Evolutionary conservation across 2,113 vertebrate genomes (phyloP).

Genomic region (Isurus oxyrinchus): DNA sequence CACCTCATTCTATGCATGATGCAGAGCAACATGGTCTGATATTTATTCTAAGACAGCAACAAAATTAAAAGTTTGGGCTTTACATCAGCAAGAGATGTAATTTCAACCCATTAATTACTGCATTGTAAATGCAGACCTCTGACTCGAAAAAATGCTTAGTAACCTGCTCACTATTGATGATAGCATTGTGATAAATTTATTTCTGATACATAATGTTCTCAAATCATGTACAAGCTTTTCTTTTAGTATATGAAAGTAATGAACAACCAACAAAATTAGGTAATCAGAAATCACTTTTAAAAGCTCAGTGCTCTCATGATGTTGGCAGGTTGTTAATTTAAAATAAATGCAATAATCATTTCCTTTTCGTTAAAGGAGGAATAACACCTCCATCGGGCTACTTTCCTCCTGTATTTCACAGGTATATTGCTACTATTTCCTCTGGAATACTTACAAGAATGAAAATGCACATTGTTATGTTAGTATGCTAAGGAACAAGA

Average conservation of each 20-base stretch:
- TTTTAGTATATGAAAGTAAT: background rate
- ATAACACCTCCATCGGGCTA: background rate
- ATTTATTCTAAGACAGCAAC: background rate
- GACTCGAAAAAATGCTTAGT: background rate
- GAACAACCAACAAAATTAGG: background rate
- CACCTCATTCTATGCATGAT: background rate
- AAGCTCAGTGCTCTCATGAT: background rate
- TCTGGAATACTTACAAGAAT: background rate
- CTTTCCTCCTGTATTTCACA: background rate
- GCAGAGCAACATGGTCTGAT: background rate
- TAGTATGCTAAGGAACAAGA: background rate
- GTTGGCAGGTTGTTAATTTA: slow-evolving; percentile 43
- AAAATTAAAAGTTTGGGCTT: background rate
- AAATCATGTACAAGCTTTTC: background rate
- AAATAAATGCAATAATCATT: slow-evolving; percentile 34
- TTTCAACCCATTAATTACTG: background rate
- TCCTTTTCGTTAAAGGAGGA: background rate
- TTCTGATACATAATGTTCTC: background rate
- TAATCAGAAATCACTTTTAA: slow-evolving; percentile 14
- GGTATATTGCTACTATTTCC: background rate
- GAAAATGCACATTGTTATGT: background rate
- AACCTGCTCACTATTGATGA: background rate
- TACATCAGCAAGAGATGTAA: background rate
- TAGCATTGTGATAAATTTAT: background rate
- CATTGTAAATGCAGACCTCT: background rate